Base-by-base conservation (phyloP, 2,113 vertebrate species). In the Malurus melanocephalus region DNA sequence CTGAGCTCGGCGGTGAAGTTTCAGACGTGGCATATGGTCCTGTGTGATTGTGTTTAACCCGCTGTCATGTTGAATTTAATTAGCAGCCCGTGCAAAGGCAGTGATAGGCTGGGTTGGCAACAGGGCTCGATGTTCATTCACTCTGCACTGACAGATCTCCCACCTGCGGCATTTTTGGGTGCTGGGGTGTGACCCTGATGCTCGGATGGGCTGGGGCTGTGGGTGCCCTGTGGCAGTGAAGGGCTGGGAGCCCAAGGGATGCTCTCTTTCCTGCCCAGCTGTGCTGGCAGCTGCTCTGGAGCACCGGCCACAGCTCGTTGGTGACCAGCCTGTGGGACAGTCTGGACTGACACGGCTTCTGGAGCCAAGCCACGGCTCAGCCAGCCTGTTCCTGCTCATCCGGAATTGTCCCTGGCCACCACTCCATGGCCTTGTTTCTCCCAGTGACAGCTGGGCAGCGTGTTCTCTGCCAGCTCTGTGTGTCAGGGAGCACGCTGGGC, bases 301-400 rank as follows among this genome's bases (percentile, higher is more conserved):
- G 80, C 56, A 17, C 46, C 53, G 24, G 45, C 26, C 40, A 80
- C 89, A 62, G 59, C 84, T 86, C 32, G 1, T 26, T 78, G n/a
- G 7, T 76, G 75, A 62, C 0, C 3, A 56, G 85, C 55, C 51
- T 42, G 65, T 0, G 0, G 73, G 38, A 13, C 1, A 6, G 7
- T 38, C 45, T 13, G 62, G 13, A 3, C 45, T 18, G 91, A 53
- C 62, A 5, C 2, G 1, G 43, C 1, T 22, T 28, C 49, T 60
- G 80, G 72, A 69, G 68, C 30, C 1, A 4, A 60, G 67, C 49
- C 78, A 42, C 38, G 18, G 3, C 56, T 35, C 49, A 6, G 19
- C 24, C 69, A 84, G 48, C 26, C 48, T 12, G 7, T 35, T 82
- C 38, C 67, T 61, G 0, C 20, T 42, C 30, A 10, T 33, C 56